Evolutionary conservation across 2,113 vertebrate species (phyloP).

Genomic region (Zosterops pallidus): DNA sequence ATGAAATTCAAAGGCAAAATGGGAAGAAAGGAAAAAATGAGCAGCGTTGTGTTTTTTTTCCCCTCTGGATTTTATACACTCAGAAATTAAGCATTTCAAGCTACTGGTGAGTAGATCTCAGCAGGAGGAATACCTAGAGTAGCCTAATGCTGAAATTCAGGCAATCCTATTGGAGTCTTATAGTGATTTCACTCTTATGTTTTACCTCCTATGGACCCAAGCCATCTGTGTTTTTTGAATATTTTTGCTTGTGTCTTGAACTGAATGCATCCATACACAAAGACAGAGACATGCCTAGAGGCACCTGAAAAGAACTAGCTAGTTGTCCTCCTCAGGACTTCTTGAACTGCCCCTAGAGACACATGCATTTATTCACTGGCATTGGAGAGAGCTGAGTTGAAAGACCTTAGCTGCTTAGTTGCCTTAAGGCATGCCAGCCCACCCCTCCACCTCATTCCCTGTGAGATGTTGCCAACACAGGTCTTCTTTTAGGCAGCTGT

Average conservation of each 20-base stretch:
- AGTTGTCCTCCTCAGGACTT: background rate
- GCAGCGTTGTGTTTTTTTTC: rapidly evolving
- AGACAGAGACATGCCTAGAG: background rate
- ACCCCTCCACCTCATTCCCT: background rate
- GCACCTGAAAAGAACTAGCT: background rate
- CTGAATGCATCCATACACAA: background rate
- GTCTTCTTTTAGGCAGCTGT: background rate
- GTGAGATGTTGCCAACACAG: background rate
- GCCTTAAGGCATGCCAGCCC: background rate
- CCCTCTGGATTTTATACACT: background rate
- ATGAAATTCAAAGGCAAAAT: background rate
- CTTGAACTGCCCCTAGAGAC: background rate
- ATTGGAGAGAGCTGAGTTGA: background rate
- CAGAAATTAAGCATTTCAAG: background rate
- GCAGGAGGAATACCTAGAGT: background rate
- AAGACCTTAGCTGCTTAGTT: background rate
- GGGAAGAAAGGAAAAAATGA: background rate
- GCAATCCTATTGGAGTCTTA: background rate
- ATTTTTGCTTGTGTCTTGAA: background rate
- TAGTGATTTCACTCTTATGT: background rate
- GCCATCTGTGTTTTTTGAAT: background rate
- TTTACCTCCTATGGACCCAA: background rate
- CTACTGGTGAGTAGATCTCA: background rate
- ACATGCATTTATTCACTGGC: background rate
- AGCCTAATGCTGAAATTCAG: background rate